These are phyloP conservation scores for Scaptodrosophila lebanonensis DNA, from an alignment of 1,140 invertebrate genomes.

Conservation along the genomic window DNA sequence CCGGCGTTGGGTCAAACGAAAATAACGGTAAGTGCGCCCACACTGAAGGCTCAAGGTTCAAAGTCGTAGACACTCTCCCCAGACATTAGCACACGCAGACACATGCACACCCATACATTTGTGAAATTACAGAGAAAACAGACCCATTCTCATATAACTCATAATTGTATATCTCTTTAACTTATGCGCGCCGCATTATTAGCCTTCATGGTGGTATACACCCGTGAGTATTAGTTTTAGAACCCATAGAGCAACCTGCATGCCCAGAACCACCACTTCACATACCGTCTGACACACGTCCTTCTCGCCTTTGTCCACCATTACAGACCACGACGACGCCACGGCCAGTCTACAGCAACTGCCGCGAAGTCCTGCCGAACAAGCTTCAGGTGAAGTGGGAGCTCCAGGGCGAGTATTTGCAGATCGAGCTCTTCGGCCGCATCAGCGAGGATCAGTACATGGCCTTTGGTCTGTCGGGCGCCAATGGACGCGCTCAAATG, in stretches of 20 bases:
- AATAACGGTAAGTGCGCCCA: conserved; percentile 87
- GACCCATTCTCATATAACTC: conserved; percentile 51
- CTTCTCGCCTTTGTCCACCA: conserved; percentile 2
- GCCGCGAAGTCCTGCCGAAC: conserved; percentile 87
- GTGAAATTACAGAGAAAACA: conserved; percentile 10
- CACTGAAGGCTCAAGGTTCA: no score
- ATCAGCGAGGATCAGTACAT: conserved; percentile 92
- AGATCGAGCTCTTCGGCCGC: conserved; percentile 86
- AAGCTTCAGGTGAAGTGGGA: conserved; percentile 90
- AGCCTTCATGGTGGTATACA: conserved; percentile 93
- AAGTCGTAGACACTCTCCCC: not conserved
- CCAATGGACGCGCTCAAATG: conserved; percentile 84
- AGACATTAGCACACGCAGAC: conserved; percentile 1
- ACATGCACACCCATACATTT: not conserved
- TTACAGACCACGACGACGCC: conserved; percentile 81
- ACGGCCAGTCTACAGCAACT: conserved; percentile 82
- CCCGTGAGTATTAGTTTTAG: conserved; percentile 84
- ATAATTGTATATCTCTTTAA: conserved; percentile 68
- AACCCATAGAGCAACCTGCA: conserved; percentile 34
- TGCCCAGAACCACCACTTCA: conserved; percentile 7
- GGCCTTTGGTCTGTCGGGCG: conserved; percentile 90
- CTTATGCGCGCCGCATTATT: conserved; percentile 64
- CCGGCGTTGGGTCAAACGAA: conserved; percentile 92
- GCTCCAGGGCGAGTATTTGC: conserved; percentile 84
- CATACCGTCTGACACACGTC: conserved; percentile 1